Evolutionary conservation across 2,113 vertebrate genomes (phyloP).

Genomic region (Gallinago jamesoni): DNA sequence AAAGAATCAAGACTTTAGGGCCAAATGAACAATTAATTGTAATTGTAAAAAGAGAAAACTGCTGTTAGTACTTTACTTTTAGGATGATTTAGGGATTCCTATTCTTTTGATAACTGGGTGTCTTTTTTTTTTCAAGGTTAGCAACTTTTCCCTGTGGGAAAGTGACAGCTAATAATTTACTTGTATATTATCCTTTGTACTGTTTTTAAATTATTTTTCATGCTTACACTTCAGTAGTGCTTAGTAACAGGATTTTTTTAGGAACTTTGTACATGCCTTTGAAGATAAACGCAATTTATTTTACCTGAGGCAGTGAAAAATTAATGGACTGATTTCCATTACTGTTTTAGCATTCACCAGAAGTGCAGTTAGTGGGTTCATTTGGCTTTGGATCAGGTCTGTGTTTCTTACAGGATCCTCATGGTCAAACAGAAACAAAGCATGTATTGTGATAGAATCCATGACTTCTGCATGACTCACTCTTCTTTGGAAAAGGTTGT

Average conservation of each 20-base stretch:
- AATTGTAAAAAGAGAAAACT: not conserved
- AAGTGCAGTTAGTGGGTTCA: not conserved
- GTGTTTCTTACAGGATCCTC: not conserved
- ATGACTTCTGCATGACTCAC: not conserved
- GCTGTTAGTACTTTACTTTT: not conserved
- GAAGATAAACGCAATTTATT: not conserved
- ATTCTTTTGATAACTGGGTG: not conserved
- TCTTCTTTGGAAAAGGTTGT: not conserved
- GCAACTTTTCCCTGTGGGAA: not conserved
- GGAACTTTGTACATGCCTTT: not conserved
- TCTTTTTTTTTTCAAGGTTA: not conserved
- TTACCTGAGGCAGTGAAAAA: not conserved
- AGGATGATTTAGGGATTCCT: not conserved
- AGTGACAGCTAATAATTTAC: slow-evolving; percentile 29
- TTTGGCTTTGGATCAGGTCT: not conserved
- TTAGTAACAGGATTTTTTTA: not conserved
- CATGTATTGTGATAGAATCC: not conserved
- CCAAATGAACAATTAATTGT: slow-evolving; percentile 14
- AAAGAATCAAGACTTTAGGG: not conserved
- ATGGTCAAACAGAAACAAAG: not conserved
- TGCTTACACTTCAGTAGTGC: not conserved
- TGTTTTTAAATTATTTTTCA: not conserved
- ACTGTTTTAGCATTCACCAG: not conserved
- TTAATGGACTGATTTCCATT: not conserved
- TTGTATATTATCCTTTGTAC: not conserved